Evolutionary conservation across 2,797 vertebrate genomes (phyloP), one percentile per base, ranked within the genome.

Genomic region (Cetoscarus ocellatus): DNA sequence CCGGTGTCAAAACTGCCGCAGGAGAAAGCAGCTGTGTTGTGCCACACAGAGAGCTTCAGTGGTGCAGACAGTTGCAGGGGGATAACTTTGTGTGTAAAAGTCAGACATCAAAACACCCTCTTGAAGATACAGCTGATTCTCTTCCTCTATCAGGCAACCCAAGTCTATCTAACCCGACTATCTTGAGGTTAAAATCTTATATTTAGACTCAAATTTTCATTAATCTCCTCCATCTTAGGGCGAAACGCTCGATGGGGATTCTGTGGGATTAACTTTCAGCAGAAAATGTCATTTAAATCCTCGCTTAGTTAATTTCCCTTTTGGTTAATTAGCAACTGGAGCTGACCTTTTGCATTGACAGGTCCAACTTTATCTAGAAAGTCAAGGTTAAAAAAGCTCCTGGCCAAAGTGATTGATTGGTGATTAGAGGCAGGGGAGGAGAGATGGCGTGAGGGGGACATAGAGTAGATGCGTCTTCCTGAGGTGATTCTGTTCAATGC

Each of bases 311-410:
- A 88, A 95, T 95, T 95, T 95, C 92, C 91, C 93, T 87, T 91
- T 92, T 91, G 92, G 91, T 93, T 95, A 96, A 95, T 95, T 94
- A 95, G 94, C 92, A 91, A 84, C 87, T 85, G 80, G 86, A 79
- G 67, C 75, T 92, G 92, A 94, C 92, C 94, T 95, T 94, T 94
- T 75, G 75, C 89, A 88, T 56, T 85, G 90, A 94, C 91, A 95
- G 86, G 85, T 88, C 82, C 86, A 94, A 94, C 94, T 94, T 94
- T 88, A 94, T 91, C 86, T 88, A 84, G 88, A 94, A 93, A 93
- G 93, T 86, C 91, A 94, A 91, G 87, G 93, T 94, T 94, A 92
- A 91, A 94, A 90, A 92, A 90, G 68, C 80, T 85, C 84, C 89
- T 89, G 82, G 77, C 73, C 74, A 75, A 66, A 80, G 68, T 91